Percentiles rank a stretch among this genome's conserved stretches.
phyloP scores from a whole-genome alignment of 1,140 invertebrate species.

The Drosophila sproati region DNA sequence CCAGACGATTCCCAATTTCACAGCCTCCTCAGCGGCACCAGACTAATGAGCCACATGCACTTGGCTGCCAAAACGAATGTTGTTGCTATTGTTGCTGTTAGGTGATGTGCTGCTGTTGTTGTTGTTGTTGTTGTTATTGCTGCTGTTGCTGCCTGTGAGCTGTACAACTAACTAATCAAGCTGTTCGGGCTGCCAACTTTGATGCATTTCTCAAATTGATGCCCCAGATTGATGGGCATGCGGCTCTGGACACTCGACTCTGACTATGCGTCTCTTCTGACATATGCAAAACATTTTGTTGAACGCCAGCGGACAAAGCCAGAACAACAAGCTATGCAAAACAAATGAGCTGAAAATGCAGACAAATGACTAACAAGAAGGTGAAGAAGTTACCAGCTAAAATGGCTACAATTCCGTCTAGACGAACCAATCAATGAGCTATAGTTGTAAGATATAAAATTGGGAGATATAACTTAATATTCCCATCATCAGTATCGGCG shows the following conservation, averaged over 20 bases:
- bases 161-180: constrained; percentile 78
- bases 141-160: constrained; percentile 33
- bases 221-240: constrained; percentile 60
- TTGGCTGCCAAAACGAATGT: constrained; percentile 57
- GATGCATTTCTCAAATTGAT: constrained; percentile 81
- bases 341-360: constrained; percentile 72
- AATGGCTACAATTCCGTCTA: not conserved
- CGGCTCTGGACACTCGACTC: constrained; percentile 34
- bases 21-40: constrained; percentile 64
- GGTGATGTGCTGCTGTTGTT: not conserved
- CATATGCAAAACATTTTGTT: constrained; percentile 81
- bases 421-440: constrained; percentile 18
- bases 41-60: constrained; percentile 74
- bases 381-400: constrained; percentile 58
- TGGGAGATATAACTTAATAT: not conserved
- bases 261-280: constrained; percentile 54
- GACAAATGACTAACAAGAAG: constrained; percentile 71
- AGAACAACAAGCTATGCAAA: constrained; percentile 35
- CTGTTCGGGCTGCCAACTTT: constrained; percentile 76
- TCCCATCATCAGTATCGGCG: no score
- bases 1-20: constrained; percentile 68
- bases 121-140: constrained; percentile 13
- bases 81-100: constrained; percentile 23
- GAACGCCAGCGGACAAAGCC: constrained; percentile 32
- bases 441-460: not conserved